Percentiles rank a stretch among this genome's conserved stretches.
phyloP scores from a whole-genome alignment of 2,888 invertebrate genomes.

The Tholera decimalis region DNA sequence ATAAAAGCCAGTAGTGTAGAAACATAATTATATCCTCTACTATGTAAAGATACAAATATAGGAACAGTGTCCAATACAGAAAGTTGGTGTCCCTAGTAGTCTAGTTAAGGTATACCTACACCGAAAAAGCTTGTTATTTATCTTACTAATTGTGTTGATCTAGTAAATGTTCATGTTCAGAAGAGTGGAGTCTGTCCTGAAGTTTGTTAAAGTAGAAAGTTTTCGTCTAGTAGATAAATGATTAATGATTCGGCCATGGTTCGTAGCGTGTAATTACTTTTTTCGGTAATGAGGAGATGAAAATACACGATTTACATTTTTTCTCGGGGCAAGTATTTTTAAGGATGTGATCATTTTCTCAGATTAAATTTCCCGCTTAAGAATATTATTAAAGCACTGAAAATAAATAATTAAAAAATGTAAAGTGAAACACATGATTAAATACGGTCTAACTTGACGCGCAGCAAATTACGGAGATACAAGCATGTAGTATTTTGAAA shows the following conservation, averaged over 20 bases:
- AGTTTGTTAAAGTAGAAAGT: conserved; percentile 56
- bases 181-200: conserved; percentile 45
- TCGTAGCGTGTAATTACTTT: conserved; percentile 34
- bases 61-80: background rate
- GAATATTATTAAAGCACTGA: no score
- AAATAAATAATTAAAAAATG: no score
- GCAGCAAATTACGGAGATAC: no score
- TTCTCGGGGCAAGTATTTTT: background rate
- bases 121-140: conserved; percentile 57
- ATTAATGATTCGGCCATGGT: conserved; percentile 40
- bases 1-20: background rate
- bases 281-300: conserved; percentile 22
- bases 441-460: no score
- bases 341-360: background rate
- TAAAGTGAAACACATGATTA: no score
- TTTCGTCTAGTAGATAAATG: conserved; percentile 41
- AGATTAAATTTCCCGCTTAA: background rate
- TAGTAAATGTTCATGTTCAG: conserved; percentile 47
- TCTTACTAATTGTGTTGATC: conserved; percentile 60
- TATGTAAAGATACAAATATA: background rate
- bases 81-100: conserved; percentile 21
- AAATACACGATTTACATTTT: conserved; percentile 6
- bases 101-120: conserved; percentile 26
- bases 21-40: background rate
- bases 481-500: no score